Percentiles rank a stretch among this genome's conserved stretches.
phyloP scores from a whole-genome alignment of 2,888 invertebrate genomes.

The Physocephala rufipes region DNA sequence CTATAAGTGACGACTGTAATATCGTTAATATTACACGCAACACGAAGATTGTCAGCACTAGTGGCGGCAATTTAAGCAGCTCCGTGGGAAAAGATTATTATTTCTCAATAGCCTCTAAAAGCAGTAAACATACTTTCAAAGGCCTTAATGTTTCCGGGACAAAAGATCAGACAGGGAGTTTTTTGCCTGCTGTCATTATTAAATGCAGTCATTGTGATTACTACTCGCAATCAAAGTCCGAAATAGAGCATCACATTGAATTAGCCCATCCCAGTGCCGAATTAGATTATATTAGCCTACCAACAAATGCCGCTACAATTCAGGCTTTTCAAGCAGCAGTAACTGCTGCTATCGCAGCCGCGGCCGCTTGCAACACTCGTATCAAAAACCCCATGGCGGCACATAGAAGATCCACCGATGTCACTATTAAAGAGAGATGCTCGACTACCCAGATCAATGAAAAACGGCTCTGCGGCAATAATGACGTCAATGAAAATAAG shows the following conservation, averaged over 20 bases:
- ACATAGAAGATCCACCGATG: neutral
- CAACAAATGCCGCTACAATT: conserved; percentile 61
- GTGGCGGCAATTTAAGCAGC: too few species aligned
- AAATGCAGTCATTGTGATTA: conserved; percentile 65
- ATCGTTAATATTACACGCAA: neutral
- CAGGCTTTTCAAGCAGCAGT: conserved; percentile 64
- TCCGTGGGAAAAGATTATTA: neutral
- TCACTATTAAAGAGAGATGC: conserved; percentile 43
- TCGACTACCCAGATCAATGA: conserved; percentile 51
- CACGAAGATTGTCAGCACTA: neutral
- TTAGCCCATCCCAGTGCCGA: conserved; percentile 54
- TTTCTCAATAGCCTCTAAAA: neutral
- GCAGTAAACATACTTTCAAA: conserved; percentile 20
- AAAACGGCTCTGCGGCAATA: conserved; percentile 47
- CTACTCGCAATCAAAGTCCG: conserved; percentile 60
- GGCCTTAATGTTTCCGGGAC: neutral
- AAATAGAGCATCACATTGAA: conserved; percentile 60
- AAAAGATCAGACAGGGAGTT: conserved; percentile 1
- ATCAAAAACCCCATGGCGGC: neutral
- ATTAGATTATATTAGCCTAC: conserved; percentile 59
- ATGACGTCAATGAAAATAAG: conserved; percentile 41
- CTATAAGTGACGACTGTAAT: neutral
- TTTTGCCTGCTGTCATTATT: conserved; percentile 51
- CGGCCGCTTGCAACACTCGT: conserved; percentile 34
- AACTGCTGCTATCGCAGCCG: conserved; percentile 59